Percentiles rank a stretch among this genome's conserved stretches.
Evolutionary conservation across 2,797 vertebrate genomes (phyloP).

Genomic region (Halcyon smyrnensis): DNA sequence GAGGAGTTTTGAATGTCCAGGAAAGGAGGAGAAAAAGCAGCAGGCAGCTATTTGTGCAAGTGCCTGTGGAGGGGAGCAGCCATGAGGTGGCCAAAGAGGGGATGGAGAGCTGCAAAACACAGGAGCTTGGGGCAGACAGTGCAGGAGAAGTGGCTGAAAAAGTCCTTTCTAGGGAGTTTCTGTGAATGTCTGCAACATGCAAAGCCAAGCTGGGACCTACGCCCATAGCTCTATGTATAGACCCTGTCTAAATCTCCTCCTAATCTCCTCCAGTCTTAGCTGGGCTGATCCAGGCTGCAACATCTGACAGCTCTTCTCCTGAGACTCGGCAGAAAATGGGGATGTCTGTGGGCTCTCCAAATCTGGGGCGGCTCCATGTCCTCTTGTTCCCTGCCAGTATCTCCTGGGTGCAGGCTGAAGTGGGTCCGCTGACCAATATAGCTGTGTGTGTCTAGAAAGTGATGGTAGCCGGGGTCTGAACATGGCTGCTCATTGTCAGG

Average conservation of each 20-base stretch:
- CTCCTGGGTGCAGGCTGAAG: neutral
- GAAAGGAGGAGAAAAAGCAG: neutral
- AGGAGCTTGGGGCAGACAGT: neutral
- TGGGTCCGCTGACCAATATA: neutral
- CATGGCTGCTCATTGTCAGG: neutral
- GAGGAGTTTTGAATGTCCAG: neutral
- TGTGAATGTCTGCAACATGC: neutral
- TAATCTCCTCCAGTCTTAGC: neutral
- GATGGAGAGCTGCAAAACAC: neutral
- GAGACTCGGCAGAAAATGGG: neutral
- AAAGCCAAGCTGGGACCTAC: neutral
- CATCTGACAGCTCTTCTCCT: neutral
- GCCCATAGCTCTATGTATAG: neutral
- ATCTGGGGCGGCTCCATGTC: neutral
- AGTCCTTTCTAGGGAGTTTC: neutral
- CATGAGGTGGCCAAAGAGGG: neutral
- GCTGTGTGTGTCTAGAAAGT: neutral
- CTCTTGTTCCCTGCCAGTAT: neutral
- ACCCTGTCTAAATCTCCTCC: neutral
- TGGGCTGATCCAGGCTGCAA: neutral
- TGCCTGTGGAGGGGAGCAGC: neutral
- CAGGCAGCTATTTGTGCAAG: neutral
- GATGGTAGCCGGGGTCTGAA: neutral
- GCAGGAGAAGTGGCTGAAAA: neutral
- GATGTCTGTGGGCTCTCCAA: neutral